Conservation (phyloP, 2,888 invertebrate species). For the Eupithecia subumbrata region DNA sequence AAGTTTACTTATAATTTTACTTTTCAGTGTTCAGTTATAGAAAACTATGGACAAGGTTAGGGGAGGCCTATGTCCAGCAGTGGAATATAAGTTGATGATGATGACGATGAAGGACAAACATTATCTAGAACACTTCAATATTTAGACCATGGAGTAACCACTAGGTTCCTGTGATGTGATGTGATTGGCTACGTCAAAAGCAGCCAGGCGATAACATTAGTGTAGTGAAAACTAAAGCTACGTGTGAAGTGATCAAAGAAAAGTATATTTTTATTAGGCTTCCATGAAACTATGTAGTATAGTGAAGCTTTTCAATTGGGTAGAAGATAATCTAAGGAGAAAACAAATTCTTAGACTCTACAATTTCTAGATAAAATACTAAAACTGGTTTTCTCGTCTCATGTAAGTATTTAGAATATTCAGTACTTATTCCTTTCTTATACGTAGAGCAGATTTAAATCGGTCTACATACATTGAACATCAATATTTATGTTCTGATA, state of each 20-base stretch:
- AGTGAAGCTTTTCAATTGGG: constrained; percentile 25
- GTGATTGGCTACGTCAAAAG: constrained; percentile 42
- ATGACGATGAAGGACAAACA: neutral
- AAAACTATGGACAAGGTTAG: too few species aligned
- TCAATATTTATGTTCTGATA: too few species aligned
- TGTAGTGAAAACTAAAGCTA: constrained; percentile 37
- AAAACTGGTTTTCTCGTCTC: neutral
- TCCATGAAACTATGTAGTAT: constrained; percentile 37
- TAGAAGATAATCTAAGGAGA: constrained; percentile 16
- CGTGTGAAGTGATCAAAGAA: constrained; percentile 50
- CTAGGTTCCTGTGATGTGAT: constrained; percentile 39
- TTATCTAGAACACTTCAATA: neutral
- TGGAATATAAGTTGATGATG: too few species aligned
- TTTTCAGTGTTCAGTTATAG: neutral
- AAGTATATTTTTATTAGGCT: constrained; percentile 40
- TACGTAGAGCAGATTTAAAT: too few species aligned
- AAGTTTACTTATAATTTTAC: too few species aligned
- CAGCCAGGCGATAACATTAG: constrained; percentile 29
- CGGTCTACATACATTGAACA: too few species aligned
- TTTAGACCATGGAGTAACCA: neutral
- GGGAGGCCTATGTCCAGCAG: too few species aligned
- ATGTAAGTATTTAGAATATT: neutral
- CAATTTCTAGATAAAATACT: neutral
- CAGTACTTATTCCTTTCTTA: too few species aligned
- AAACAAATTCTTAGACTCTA: neutral